Conservation (phyloP, 2,888 invertebrate species). For the Amphipyra tragopoginis region DNA sequence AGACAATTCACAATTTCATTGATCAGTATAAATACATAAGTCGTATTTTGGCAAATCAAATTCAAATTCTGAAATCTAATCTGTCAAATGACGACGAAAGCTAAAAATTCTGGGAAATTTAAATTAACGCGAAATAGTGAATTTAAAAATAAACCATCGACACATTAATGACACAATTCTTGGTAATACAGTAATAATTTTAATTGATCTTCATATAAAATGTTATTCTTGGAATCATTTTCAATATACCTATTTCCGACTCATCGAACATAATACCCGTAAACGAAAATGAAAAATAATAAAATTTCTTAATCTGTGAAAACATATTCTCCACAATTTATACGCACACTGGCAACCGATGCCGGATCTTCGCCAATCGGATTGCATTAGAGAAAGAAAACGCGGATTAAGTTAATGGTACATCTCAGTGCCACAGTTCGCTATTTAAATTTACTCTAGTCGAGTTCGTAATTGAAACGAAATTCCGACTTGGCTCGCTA, state of each 20-base stretch:
- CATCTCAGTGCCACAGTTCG: slow-evolving; percentile 62
- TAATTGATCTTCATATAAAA: neutral
- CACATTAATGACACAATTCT: no score
- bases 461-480: slow-evolving; percentile 80
- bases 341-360: slow-evolving; percentile 42
- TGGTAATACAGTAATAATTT: no score
- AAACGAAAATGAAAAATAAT: slow-evolving; percentile 5
- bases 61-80: no score
- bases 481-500: slow-evolving; percentile 70
- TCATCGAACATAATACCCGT: neutral
- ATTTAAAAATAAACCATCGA: no score
- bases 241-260: neutral
- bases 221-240: neutral
- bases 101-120: no score
- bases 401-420: slow-evolving; percentile 76
- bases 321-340: slow-evolving; percentile 6
- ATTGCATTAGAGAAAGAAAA: slow-evolving; percentile 72
- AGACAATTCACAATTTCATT: no score
- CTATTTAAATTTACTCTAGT: slow-evolving; percentile 77
- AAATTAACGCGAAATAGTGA: no score
- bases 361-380: slow-evolving; percentile 63
- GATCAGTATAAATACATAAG: no score
- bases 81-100: no score
- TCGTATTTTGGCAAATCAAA: no score
- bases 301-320: slow-evolving; percentile 13